Evolutionary conservation across 2,797 vertebrate genomes (phyloP), one percentile per base, ranked within the genome.

Genomic region (Capromys pilorides): DNA sequence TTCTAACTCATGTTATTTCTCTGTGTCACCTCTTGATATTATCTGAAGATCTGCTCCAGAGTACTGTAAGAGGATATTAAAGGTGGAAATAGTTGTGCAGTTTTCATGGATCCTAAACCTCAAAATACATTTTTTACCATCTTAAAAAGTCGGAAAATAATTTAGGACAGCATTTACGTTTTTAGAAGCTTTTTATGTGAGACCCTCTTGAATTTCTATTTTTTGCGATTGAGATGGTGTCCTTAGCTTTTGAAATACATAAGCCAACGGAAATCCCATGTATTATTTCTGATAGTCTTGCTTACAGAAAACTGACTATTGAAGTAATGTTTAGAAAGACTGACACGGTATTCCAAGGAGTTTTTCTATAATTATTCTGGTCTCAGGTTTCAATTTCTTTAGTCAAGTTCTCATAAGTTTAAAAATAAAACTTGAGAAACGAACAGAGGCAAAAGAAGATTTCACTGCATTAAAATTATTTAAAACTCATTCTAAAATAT

Each of bases 401-500:
- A 67, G 4, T 67, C 64, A 67, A 67, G 64, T 14, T n/a, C 31
- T n/a, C 64, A 67, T 3, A 67, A 51, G 64, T n/a, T 7, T 67
- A 31, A 67, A 67, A 67, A 16, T 67, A n/a, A 67, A 67, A 67
- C 31, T 5, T 33, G 64, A 67, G 64, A 33, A 33, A 33, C 64
- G 33, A 67, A 5, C 31, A 67, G 31, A 18, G 64, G 14, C 13
- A 8, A 18, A 67, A n/a, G 5, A 67, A n/a, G 33, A 16, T 13
- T 33, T 67, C 64, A 33, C 64, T 33, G 0, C n/a, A 14, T 67
- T n/a, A 67, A 67, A 67, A n/a, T 67, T 67, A 67, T 67, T 84
- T 49, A 89, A 66, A 67, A 77, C 22, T 92, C 90, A 93, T 94
- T 91, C 39, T 95, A 85, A 88, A 61, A 49, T 90, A n/a, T 94